Conservation (phyloP, 2,113 vertebrate species). For the Nymphicus hollandicus region DNA sequence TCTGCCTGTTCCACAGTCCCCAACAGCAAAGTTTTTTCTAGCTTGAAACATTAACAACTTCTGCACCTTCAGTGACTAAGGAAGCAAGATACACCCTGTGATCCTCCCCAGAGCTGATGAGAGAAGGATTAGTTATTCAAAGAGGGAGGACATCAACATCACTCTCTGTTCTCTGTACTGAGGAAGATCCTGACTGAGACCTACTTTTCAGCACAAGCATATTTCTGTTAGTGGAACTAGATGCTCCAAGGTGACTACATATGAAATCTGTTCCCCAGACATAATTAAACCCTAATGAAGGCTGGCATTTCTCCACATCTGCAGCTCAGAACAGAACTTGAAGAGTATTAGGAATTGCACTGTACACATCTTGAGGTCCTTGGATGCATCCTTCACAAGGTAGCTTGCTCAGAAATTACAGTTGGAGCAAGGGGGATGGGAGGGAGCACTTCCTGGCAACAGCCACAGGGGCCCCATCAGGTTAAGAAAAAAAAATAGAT, state of each 20-base stretch:
- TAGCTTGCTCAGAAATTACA: background rate
- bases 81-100: background rate
- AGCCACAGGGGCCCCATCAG: background rate
- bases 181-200: background rate
- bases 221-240: background rate
- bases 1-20: background rate
- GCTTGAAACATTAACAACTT: background rate
- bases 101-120: background rate
- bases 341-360: background rate
- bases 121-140: background rate
- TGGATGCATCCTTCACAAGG: background rate
- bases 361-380: background rate
- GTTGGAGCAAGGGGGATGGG: background rate
- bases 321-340: background rate
- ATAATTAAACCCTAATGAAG: slow-evolving; percentile 35
- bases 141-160: background rate
- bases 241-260: background rate
- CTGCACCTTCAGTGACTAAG: background rate
- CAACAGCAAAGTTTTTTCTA: background rate
- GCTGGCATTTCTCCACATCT: background rate
- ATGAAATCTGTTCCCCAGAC: background rate
- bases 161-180: background rate
- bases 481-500: background rate
- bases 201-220: background rate
- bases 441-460: background rate